phyloP scores from a whole-genome alignment of 2,113 vertebrate species.

The Osmerus eperlanus region DNA sequence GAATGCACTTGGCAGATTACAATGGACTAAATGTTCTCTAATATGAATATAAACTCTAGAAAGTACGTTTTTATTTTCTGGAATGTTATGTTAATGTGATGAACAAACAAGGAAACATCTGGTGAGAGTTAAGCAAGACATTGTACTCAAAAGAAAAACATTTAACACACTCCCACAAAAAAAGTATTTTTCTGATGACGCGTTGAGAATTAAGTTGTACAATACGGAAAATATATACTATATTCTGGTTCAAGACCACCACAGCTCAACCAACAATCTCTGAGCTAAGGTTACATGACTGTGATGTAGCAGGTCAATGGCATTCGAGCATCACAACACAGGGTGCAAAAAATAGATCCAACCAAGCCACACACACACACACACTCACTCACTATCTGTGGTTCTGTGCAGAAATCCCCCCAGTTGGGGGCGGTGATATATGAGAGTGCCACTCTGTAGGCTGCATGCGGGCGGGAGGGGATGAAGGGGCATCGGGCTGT shows the following conservation, averaged over 20 bases:
- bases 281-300: neutral
- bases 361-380: neutral
- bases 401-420: constrained; percentile 17
- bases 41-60: neutral
- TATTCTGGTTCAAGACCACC: too few species aligned
- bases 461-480: constrained; percentile 3
- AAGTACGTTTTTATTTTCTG: neutral
- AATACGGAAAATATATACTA: too few species aligned
- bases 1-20: neutral
- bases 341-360: neutral
- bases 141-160: neutral
- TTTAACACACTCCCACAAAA: neutral
- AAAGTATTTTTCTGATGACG: neutral
- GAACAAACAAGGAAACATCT: constrained; percentile 5
- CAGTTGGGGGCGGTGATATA: constrained; percentile 19
- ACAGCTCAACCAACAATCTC: neutral
- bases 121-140: constrained; percentile 6
- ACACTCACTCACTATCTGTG: constrained; percentile 1
- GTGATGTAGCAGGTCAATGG: neutral
- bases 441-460: constrained; percentile 6
- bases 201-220: too few species aligned
- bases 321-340: neutral
- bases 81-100: neutral
- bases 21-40: neutral
- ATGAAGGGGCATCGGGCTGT: constrained; percentile 9